These are phyloP conservation scores for Trichogramma dendrolimi DNA, from an alignment of 2,888 invertebrate genomes.

Conservation along the genomic window DNA sequence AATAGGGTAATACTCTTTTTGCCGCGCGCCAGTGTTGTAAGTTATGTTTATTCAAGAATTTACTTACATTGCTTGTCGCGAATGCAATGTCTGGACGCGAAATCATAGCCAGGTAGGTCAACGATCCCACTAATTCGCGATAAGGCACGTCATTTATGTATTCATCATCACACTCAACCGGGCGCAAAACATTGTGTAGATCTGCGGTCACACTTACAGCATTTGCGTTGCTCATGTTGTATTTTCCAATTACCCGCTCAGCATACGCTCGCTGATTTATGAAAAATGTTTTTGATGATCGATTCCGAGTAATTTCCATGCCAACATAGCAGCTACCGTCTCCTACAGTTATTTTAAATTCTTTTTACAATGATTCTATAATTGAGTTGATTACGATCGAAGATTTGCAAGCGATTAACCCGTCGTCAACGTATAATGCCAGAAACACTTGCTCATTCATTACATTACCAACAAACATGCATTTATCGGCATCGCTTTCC, in stretches of 20 bases:
- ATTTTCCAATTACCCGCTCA: constrained; percentile 26
- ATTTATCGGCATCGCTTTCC: constrained; percentile 30
- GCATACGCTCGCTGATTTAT: constrained; percentile 28
- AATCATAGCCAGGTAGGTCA: constrained; percentile 27
- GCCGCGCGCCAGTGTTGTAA: constrained; percentile 25
- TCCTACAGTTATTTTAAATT: constrained; percentile 22
- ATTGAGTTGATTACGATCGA: constrained; percentile 23
- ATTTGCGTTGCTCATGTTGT: constrained; percentile 5
- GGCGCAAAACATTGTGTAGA: constrained; percentile 29
- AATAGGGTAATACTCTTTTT: constrained; percentile 21
- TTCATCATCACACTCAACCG: constrained; percentile 21
- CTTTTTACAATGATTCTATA: constrained; percentile 16
- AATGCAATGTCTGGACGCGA: constrained; percentile 34
- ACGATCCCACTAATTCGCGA: constrained; percentile 25
- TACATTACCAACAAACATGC: constrained; percentile 29
- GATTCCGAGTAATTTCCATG: constrained; percentile 24
- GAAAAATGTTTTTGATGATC: constrained; percentile 27
- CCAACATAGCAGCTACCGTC: constrained; percentile 27
- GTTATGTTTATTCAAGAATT: too few species aligned
- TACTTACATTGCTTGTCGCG: constrained; percentile 28
- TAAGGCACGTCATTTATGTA: constrained; percentile 3
- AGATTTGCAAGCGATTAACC: constrained; percentile 23
- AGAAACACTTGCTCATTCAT: constrained; percentile 20
- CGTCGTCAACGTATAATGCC: constrained; percentile 31
- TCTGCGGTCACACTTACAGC: constrained; percentile 32